Conservation (phyloP, 1,140 invertebrate species). For the Trypoxylus dichotomus region DNA sequence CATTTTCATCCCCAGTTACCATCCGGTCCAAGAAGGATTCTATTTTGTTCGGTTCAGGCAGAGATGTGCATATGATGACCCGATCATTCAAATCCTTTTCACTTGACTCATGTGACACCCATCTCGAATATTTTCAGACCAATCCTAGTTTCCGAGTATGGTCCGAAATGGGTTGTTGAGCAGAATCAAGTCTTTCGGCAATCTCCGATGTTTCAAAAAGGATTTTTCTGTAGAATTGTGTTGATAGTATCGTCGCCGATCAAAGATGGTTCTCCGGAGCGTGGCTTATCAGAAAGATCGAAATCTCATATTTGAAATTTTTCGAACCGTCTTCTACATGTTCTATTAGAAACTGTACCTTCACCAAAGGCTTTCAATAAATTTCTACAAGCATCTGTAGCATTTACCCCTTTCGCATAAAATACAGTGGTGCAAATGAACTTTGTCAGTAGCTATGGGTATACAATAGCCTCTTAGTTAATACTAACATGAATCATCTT, state of each 20-base stretch:
- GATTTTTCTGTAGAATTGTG: neutral
- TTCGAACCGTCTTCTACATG: neutral
- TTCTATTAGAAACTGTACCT: no score
- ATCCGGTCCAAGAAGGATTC: no score
- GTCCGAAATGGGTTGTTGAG: constrained; percentile 22
- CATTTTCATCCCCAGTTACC: neutral
- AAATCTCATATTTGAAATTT: constrained; percentile 3
- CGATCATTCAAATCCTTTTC: no score
- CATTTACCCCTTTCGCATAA: constrained; percentile 21
- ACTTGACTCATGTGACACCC: no score
- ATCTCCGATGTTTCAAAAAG: constrained; percentile 9
- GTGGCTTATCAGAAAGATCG: neutral
- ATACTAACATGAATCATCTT: constrained; percentile 1
- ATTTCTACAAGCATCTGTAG: constrained; percentile 32
- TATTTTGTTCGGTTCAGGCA: constrained; percentile 33
- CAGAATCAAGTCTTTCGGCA: neutral
- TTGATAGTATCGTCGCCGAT: no score
- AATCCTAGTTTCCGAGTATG: no score
- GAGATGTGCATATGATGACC: constrained; percentile 31
- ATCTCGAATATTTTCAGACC: no score
- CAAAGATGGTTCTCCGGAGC: no score
- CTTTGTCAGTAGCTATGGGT: constrained; percentile 3
- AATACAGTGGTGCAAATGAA: constrained; percentile 21
- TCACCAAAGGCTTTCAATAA: no score
- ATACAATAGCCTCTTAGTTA: neutral